phyloP scores from a whole-genome alignment of 35 echinoderm and acorn worm genomes.

The Ophiothrix spiculata region DNA sequence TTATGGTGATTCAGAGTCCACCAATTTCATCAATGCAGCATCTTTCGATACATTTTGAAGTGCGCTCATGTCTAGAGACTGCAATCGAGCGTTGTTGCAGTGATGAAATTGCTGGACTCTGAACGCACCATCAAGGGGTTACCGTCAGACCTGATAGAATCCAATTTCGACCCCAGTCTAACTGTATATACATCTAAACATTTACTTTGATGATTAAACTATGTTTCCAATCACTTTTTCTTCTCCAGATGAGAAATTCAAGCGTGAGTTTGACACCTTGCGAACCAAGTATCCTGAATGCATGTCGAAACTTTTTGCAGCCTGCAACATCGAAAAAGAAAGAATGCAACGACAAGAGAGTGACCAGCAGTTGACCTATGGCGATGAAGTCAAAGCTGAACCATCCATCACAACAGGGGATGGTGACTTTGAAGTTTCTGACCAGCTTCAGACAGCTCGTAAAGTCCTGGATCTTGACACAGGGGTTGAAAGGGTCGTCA shows the following conservation, averaged over 20 bases:
- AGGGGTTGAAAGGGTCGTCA: neutral
- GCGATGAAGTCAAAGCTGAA: neutral
- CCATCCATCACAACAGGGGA: neutral
- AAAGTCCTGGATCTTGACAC: neutral
- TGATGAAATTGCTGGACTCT: no score
- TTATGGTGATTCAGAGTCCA: no score
- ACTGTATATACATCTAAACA: no score
- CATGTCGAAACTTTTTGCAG: slow-evolving; percentile 63
- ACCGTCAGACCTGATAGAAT: no score
- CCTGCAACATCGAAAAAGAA: neutral
- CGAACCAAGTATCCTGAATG: slow-evolving; percentile 73
- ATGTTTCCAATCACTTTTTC: no score
- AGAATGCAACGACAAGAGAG: neutral
- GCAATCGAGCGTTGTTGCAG: no score
- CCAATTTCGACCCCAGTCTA: no score
- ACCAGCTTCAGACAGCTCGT: neutral
- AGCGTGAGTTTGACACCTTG: slow-evolving; percentile 73
- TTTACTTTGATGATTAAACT: no score
- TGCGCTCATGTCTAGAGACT: no score
- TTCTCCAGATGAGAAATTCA: slow-evolving; percentile 72
- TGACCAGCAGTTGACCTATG: slow-evolving; percentile 9
- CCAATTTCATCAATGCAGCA: no score
- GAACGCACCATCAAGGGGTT: no score
- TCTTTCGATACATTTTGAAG: no score
- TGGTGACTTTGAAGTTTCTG: neutral